Conservation (phyloP, 2,113 vertebrate genomes). For the Pantherophis guttatus region DNA sequence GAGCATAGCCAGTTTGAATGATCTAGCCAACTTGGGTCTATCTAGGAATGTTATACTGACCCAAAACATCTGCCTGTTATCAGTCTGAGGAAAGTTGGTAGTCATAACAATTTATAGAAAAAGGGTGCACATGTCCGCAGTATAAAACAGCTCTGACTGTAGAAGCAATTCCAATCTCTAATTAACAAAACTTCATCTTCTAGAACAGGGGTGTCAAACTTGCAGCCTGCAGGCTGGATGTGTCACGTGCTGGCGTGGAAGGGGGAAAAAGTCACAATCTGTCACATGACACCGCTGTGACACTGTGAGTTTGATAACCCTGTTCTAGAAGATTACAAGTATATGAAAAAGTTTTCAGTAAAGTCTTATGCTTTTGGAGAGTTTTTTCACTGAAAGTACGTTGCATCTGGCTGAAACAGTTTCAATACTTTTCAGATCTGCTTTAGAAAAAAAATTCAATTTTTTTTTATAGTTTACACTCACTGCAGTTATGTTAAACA, state of each 20-base stretch:
- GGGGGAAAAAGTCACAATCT: no score
- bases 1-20: neutral
- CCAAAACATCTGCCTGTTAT: neutral
- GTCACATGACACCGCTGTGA: no score
- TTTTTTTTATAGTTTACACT: neutral
- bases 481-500: neutral
- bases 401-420: neutral
- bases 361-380: neutral
- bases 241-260: no score
- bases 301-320: no score
- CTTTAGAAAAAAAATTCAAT: neutral
- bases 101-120: neutral
- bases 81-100: neutral
- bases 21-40: neutral
- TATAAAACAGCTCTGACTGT: neutral
- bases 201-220: no score
- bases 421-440: neutral
- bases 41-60: neutral
- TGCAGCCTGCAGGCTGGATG: no score
- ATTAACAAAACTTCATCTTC: no score
- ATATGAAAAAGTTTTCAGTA: neutral
- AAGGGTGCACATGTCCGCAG: neutral
- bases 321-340: neutral
- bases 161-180: neutral
- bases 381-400: neutral